A percentile compares a stretch with the other conserved stretches of the same genome.
These are phyloP conservation scores for Gadus macrocephalus DNA, from an alignment of 2,113 vertebrate genomes.

Conservation along the genomic window DNA sequence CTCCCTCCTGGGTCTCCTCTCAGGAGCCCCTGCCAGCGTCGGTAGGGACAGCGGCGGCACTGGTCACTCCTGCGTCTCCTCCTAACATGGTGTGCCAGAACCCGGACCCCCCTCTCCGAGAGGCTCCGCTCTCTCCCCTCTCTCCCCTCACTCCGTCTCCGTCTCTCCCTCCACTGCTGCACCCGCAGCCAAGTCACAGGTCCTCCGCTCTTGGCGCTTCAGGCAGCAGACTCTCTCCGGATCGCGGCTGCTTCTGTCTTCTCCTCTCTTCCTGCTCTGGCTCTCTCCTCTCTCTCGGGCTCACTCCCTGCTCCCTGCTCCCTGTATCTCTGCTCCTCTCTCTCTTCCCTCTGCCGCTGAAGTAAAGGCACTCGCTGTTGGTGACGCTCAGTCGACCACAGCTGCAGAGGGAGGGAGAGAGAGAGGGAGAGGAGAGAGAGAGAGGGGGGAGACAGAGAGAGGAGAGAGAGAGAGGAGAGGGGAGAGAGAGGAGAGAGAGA, in stretches of 20 bases:
- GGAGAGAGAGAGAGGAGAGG: background rate
- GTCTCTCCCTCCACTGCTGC: background rate
- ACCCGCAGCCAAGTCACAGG: background rate
- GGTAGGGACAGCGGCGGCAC: background rate
- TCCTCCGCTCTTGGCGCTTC: background rate
- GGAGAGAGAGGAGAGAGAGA: background rate
- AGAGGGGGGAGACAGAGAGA: background rate
- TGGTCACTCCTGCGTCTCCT: constrained; percentile 22
- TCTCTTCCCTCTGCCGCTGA: constrained; percentile 45
- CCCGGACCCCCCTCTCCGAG: constrained; percentile 8
- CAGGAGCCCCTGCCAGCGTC: background rate
- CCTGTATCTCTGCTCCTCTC: constrained; percentile 23
- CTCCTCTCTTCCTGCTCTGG: constrained; percentile 27
- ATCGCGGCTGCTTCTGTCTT: constrained; percentile 6
- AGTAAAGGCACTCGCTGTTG: constrained; percentile 68
- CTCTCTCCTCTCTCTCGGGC: constrained; percentile 32
- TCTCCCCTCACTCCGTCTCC: constrained; percentile 12
- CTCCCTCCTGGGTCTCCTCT: background rate
- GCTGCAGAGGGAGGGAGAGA: constrained; percentile 61
- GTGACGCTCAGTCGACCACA: constrained; percentile 62
- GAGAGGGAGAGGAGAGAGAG: constrained; percentile 25
- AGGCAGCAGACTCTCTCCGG: constrained; percentile 7
- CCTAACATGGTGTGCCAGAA: constrained; percentile 37
- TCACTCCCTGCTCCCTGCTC: constrained; percentile 22
- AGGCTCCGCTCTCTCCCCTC: constrained; percentile 19